Conservation (phyloP, 1,140 invertebrate genomes). For the Galleria mellonella region DNA sequence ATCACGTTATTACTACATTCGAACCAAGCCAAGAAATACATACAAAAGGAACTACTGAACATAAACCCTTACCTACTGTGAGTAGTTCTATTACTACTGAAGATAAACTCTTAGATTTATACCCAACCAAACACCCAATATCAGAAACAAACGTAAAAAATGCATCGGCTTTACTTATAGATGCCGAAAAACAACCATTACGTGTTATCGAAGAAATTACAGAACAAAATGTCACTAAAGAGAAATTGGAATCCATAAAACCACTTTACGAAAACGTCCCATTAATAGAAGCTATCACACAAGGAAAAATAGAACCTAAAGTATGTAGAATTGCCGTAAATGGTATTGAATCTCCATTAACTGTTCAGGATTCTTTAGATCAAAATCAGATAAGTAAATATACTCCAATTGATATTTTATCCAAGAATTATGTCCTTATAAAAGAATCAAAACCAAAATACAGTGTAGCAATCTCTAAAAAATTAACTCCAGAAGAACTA, state of each 20-base stretch:
- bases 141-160: slow-evolving; percentile 32
- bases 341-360: slow-evolving; percentile 75
- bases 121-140: not conserved
- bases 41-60: slow-evolving; percentile 11
- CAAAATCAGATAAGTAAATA: slow-evolving; percentile 79
- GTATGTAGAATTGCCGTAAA: slow-evolving; percentile 79
- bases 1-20: slow-evolving; percentile 10
- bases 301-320: slow-evolving; percentile 83
- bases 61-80: slow-evolving; percentile 5
- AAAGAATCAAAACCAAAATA: slow-evolving; percentile 50
- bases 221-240: slow-evolving; percentile 57
- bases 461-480: slow-evolving; percentile 68
- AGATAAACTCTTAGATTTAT: slow-evolving; percentile 11
- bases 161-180: slow-evolving; percentile 48
- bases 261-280: slow-evolving; percentile 64
- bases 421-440: slow-evolving; percentile 65
- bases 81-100: slow-evolving; percentile 16
- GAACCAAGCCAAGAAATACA: slow-evolving; percentile 8
- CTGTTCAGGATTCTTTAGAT: slow-evolving; percentile 78
- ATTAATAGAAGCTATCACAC: slow-evolving; percentile 83
- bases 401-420: slow-evolving; percentile 77
- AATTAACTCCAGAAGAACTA: slow-evolving; percentile 79
- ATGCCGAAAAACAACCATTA: slow-evolving; percentile 59
- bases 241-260: slow-evolving; percentile 32
- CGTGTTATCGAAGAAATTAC: slow-evolving; percentile 66